Base-by-base conservation (phyloP, 2,797 vertebrate species). In the Rhabdophis nuchalis region DNA sequence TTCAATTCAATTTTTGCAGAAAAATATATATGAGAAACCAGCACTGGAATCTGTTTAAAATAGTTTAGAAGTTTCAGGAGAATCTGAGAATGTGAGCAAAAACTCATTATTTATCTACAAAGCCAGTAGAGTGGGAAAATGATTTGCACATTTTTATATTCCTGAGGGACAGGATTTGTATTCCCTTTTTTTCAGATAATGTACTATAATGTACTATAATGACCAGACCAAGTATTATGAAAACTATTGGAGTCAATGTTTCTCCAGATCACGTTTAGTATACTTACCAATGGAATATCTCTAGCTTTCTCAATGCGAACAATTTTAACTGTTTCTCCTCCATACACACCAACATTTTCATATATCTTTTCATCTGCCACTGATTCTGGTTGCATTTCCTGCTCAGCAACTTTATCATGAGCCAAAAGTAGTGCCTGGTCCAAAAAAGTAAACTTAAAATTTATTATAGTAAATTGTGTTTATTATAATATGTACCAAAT, bases 241-340 rank as follows among this genome's bases (percentile, higher is more conserved):
- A 60, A 92, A 72, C 41, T 50, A 89, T 54, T 5, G 5, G 12
- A 64, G 23, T 53, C 18, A 92, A 6, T 36, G 29, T 53, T 77
- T 87, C 16, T 3, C 46, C 25, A 16, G 12, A 85, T 57, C n/a
- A 57, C 85, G 57, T 61, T 68, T 32, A 90, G 18, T 13, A 92
- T 61, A 97, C 98, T 98, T 95, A 99, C 99, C 98, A 99, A 95
- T 0, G 99, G 99, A 91, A 99, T 97, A 97, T 99, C 99, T 91
- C 97, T 98, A 87, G 99, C 98, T 94, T 99, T 99, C 96, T 99
- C 99, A 90, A 99, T 98, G 53, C 98, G 98, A 93, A 99, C 98
- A 92, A 99, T 98, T 97, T 99, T 99, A 93, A 99, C 98, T 0
- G 98, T 99, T 97, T 99, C 99, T 86, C 98, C 99, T 94, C 98